Percentiles rank a stretch among this genome's conserved stretches.
Conservation (phyloP, 2,888 invertebrate genomes). For the Cremastobaeus sp. region DNA sequence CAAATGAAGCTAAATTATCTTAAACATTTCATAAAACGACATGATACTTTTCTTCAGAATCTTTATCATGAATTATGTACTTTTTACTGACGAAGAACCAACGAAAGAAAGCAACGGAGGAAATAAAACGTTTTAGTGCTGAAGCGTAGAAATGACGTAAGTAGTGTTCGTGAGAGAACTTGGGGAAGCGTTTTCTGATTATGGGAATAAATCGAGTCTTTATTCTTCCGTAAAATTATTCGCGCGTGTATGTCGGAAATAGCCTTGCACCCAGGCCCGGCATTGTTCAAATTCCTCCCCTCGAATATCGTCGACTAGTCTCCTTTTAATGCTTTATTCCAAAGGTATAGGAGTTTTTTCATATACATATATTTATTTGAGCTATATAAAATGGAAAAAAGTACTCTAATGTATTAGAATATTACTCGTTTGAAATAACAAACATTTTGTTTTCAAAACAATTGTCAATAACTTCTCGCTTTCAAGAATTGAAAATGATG, state of each 20-base stretch:
- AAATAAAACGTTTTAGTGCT: slow-evolving; percentile 39
- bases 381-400: slow-evolving; percentile 8
- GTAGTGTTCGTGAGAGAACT: slow-evolving; percentile 39
- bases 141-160: slow-evolving; percentile 25
- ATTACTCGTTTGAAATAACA: no score
- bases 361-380: slow-evolving; percentile 2
- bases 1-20: slow-evolving; percentile 19
- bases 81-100: slow-evolving; percentile 6
- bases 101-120: slow-evolving; percentile 22
- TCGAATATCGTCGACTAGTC: slow-evolving; percentile 19
- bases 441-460: no score
- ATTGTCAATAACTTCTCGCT: no score
- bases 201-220: slow-evolving; percentile 51
- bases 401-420: no score
- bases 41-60: slow-evolving; percentile 17
- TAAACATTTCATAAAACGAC: slow-evolving; percentile 11
- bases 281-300: slow-evolving; percentile 47
- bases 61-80: slow-evolving; percentile 23
- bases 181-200: slow-evolving; percentile 49
- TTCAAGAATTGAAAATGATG: no score
- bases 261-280: slow-evolving; percentile 19
- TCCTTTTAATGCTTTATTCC: slow-evolving; percentile 33
- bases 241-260: slow-evolving; percentile 40
- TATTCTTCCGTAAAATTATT: slow-evolving; percentile 51
- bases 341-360: slow-evolving; percentile 19